Conservation (phyloP, 2,888 invertebrate genomes). For the Acleris emargana region DNA sequence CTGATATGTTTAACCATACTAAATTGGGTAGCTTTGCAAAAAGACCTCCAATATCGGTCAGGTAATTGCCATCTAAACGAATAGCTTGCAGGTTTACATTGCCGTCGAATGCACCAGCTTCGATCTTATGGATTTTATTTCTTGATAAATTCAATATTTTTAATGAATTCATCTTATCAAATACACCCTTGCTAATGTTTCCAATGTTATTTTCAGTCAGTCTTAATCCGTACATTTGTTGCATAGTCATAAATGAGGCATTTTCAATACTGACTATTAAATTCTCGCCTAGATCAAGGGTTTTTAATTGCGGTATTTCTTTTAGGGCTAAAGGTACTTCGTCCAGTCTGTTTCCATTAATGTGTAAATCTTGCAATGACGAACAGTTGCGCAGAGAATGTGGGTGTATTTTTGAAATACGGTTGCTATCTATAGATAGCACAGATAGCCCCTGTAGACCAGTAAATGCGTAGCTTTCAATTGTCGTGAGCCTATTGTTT, state of each 20-base stretch:
- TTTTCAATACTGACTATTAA: conserved; percentile 90
- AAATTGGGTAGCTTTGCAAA: conserved; percentile 92
- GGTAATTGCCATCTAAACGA: conserved; percentile 91
- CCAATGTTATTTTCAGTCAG: conserved; percentile 93
- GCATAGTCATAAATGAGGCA: conserved; percentile 91
- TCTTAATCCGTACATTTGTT: conserved; percentile 91
- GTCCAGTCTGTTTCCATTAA: conserved; percentile 91
- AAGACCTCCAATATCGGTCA: conserved; percentile 90
- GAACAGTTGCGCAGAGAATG: conserved; percentile 91
- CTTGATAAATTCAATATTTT: conserved; percentile 93
- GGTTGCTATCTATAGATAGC: conserved; percentile 91
- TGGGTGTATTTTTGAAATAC: conserved; percentile 88
- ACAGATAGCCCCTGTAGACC: conserved; percentile 90
- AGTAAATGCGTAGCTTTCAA: conserved; percentile 90
- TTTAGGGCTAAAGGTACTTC: conserved; percentile 89
- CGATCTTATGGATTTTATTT: conserved; percentile 91
- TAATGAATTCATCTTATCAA: conserved; percentile 89
- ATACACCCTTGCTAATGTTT: conserved; percentile 90
- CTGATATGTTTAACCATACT: conserved; percentile 93
- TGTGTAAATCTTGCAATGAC: conserved; percentile 91
- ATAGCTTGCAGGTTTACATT: conserved; percentile 91
- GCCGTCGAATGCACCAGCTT: conserved; percentile 90
- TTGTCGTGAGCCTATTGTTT: conserved; percentile 89
- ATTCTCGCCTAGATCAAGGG: conserved; percentile 93
- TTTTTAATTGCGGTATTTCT: conserved; percentile 90